Evolutionary conservation across 2,113 vertebrate genomes (phyloP).

Genomic region (Leucosticte australis): DNA sequence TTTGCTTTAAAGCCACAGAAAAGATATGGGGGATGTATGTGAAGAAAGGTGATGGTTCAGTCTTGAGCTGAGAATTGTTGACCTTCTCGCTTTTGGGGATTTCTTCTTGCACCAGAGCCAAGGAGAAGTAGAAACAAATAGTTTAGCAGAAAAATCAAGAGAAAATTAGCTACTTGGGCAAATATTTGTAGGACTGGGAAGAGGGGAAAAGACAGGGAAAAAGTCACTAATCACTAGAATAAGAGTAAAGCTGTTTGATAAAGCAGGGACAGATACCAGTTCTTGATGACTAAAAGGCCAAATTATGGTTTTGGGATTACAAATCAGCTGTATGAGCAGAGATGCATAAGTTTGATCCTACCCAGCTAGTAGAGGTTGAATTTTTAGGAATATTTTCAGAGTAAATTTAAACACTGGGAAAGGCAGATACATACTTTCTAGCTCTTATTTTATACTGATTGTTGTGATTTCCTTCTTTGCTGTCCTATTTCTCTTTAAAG

Average conservation of each 20-base stretch:
- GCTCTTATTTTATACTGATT: background rate
- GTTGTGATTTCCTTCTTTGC: background rate
- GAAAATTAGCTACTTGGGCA: background rate
- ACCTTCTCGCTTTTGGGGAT: background rate
- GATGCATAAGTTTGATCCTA: background rate
- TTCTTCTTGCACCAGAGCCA: background rate
- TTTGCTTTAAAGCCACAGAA: background rate
- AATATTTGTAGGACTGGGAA: background rate
- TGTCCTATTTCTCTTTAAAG: background rate
- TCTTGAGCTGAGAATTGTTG: background rate
- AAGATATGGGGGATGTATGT: accelerated
- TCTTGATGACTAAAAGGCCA: background rate
- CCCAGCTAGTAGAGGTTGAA: background rate
- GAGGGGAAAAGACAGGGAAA: background rate
- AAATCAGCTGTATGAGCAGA: background rate
- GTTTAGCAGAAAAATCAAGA: background rate
- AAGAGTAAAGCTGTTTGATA: background rate
- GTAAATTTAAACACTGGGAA: background rate
- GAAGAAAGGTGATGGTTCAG: background rate
- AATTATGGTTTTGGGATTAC: background rate
- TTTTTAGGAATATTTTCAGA: background rate
- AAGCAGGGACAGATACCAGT: background rate
- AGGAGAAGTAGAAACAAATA: background rate
- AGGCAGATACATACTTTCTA: background rate
- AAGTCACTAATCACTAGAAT: background rate